A percentile compares a stretch with the other conserved stretches of the same genome.
phyloP scores from a whole-genome alignment of 1,140 invertebrate genomes.

The Procambarus virginalis region DNA sequence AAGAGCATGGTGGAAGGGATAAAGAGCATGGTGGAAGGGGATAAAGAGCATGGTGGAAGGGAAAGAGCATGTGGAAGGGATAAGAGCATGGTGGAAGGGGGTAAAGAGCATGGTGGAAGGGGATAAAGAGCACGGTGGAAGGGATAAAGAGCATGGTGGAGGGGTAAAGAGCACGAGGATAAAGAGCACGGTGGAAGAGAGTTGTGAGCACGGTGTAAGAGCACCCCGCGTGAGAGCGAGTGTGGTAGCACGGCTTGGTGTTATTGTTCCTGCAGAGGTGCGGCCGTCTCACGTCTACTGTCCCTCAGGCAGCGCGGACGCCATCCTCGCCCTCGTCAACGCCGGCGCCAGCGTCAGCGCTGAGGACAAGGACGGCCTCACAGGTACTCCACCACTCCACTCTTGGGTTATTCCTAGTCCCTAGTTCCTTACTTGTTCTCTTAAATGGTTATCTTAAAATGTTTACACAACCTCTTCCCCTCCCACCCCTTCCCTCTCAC shows the following conservation, averaged over 20 bases:
- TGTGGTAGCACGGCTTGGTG: slow-evolving; percentile 48
- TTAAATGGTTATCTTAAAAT: too few relatives aligned
- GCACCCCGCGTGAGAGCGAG: slow-evolving; percentile 4
- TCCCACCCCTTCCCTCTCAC: too few relatives aligned
- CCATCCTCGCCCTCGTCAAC: slow-evolving; percentile 70
- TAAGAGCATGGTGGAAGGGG: not conserved
- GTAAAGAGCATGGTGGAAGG: not conserved
- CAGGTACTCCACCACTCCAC: slow-evolving; percentile 41
- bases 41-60: not conserved
- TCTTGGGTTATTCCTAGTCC: too few relatives aligned
- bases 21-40: not conserved
- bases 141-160: not conserved
- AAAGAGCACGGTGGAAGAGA: not conserved
- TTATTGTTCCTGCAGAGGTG: slow-evolving; percentile 69
- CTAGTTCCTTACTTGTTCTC: too few relatives aligned
- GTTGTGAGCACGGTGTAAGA: not conserved
- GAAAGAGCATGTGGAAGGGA: not conserved
- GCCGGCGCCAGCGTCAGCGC: slow-evolving; percentile 67
- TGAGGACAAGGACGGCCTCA: slow-evolving; percentile 70
- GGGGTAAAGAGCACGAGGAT: not conserved
- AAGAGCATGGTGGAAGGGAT: not conserved
- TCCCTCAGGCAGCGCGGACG: slow-evolving; percentile 70
- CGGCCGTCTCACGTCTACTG: slow-evolving; percentile 71
- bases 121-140: not conserved
- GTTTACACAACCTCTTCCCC: too few relatives aligned